Evolutionary conservation across 2,888 invertebrate species (phyloP).

Genomic region (Lasius fuliginosus): DNA sequence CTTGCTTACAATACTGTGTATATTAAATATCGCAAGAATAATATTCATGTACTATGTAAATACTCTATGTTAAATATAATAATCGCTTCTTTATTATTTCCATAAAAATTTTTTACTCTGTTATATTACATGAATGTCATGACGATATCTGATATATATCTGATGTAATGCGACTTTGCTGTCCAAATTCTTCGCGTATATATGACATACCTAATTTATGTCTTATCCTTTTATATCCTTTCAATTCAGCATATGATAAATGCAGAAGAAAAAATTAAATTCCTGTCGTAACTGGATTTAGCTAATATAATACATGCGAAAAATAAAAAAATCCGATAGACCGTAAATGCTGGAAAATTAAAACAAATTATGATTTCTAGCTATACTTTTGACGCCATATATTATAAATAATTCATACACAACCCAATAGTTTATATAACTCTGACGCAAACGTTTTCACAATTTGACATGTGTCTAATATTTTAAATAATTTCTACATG

Average conservation of each 20-base stretch:
- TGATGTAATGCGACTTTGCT: not conserved
- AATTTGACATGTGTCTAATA: not conserved
- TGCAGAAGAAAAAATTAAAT: not conserved
- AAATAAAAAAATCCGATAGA: not conserved
- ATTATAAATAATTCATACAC: constrained; percentile 17
- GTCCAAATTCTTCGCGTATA: not conserved
- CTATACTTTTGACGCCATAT: constrained; percentile 20
- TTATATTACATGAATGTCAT: not conserved
- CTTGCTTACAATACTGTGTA: not conserved
- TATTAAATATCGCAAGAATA: not conserved
- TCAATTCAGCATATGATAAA: not conserved
- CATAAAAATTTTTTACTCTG: not conserved
- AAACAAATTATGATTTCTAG: constrained; percentile 19
- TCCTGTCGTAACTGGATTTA: not conserved
- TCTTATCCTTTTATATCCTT: not conserved
- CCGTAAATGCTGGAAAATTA: constrained; percentile 27
- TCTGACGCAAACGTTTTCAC: constrained; percentile 2
- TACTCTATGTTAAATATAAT: not conserved
- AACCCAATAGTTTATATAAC: constrained; percentile 7
- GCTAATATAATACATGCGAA: not conserved
- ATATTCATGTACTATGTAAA: not conserved
- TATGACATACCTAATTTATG: not conserved
- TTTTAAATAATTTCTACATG: not conserved
- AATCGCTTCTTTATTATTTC: not conserved
- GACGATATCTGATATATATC: not conserved